phyloP scores from a whole-genome alignment of 1,140 invertebrate species.

The Araneus ventricosus region DNA sequence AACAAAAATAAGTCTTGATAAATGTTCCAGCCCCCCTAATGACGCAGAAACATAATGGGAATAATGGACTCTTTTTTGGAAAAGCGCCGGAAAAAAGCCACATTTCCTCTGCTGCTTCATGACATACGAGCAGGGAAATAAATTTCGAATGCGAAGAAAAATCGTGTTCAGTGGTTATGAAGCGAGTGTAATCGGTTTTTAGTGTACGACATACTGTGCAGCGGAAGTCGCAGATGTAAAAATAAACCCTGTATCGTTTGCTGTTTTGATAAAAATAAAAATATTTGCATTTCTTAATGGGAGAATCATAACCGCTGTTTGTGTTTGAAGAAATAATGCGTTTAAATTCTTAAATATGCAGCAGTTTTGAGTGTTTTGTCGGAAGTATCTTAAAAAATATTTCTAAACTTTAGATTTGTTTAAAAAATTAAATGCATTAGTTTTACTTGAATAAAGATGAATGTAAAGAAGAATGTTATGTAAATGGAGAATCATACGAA shows the following conservation, averaged over 20 bases:
- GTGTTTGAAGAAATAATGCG: background rate
- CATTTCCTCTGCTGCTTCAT: background rate
- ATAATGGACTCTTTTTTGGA: conserved; percentile 54
- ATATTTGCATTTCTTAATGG: background rate
- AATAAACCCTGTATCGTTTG: background rate
- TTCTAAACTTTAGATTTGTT: too few relatives aligned
- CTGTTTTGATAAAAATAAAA: background rate
- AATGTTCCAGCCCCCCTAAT: conserved; percentile 33
- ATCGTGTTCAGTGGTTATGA: conserved; percentile 3
- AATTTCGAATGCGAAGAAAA: conserved; percentile 19
- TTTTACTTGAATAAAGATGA: background rate
- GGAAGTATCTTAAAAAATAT: too few relatives aligned
- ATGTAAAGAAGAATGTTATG: too few relatives aligned
- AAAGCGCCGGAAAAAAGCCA: conserved; percentile 1
- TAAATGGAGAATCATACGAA: too few relatives aligned
- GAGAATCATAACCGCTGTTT: background rate
- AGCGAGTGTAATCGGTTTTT: conserved; percentile 3
- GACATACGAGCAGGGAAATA: conserved; percentile 18
- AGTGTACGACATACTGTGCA: background rate
- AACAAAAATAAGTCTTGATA: conserved; percentile 50
- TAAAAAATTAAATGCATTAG: background rate
- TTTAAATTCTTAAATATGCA: background rate
- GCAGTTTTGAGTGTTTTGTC: background rate
- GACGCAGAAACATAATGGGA: conserved; percentile 63
- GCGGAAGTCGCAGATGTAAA: background rate